Evolutionary conservation across 92 coral and sea anemone genomes (phyloP).

Genomic region (Epizoanthus ramosus): DNA sequence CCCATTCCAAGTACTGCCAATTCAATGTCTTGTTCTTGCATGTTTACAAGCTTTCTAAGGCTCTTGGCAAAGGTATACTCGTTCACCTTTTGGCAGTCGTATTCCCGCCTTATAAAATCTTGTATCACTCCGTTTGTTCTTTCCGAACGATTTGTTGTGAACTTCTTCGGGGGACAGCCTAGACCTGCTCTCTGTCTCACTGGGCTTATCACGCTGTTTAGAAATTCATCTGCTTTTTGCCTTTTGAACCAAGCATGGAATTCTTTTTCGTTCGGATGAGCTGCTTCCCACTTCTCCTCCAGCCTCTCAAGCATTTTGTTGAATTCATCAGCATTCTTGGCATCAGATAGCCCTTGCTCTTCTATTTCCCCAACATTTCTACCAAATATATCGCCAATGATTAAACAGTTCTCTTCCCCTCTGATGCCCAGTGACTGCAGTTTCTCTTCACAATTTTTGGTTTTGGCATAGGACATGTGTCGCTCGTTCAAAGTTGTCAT

Average conservation of each 20-base stretch:
- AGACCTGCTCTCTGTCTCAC: conserved; percentile 62
- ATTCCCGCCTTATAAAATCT: conserved; percentile 54
- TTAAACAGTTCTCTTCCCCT: not conserved
- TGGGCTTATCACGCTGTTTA: conserved; percentile 46
- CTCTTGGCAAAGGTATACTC: not conserved
- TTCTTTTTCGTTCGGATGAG: conserved; percentile 43
- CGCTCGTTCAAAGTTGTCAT: not conserved
- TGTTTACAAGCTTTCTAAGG: too few species aligned
- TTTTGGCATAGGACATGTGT: not conserved
- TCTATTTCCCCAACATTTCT: not conserved
- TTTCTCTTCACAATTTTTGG: not conserved
- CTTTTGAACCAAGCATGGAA: conserved; percentile 52
- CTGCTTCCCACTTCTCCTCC: conserved; percentile 53
- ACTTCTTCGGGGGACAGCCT: conserved; percentile 54
- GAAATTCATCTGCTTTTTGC: conserved; percentile 31
- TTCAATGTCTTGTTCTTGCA: too few species aligned
- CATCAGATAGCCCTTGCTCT: conserved; percentile 38
- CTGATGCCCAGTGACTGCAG: not conserved
- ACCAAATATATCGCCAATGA: conserved; percentile 38
- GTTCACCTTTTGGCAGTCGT: conserved; percentile 32
- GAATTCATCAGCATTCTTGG: conserved; percentile 43
- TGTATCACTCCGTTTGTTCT: conserved; percentile 57
- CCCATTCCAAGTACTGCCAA: too few species aligned
- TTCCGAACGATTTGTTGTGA: conserved; percentile 57
- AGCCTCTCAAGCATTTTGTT: conserved; percentile 21